These are phyloP conservation scores for Miichthys miiuy DNA, from an alignment of 2,797 vertebrate genomes.

Conservation along the genomic window DNA sequence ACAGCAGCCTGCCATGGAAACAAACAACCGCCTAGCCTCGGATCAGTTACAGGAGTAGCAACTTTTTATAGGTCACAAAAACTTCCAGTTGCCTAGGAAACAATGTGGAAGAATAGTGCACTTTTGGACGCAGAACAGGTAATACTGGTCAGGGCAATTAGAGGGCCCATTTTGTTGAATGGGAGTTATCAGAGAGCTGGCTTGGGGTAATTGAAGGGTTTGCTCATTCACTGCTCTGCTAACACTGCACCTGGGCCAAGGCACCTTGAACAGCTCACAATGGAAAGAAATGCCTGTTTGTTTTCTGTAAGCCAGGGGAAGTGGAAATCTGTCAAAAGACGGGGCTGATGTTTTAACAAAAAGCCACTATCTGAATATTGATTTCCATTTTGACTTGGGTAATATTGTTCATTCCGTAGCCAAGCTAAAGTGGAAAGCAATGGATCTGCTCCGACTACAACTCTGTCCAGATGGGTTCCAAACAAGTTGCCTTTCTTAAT, in stretches of 20 bases:
- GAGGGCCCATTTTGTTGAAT: constrained; percentile 77
- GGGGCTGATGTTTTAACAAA: constrained; percentile 35
- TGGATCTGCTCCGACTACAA: background rate
- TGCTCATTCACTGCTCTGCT: constrained; percentile 75
- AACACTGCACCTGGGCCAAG: constrained; percentile 73
- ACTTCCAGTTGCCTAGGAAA: constrained; percentile 85
- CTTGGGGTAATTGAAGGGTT: constrained; percentile 78
- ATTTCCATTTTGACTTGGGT: constrained; percentile 38
- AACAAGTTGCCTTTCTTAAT: background rate
- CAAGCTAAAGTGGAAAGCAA: constrained; percentile 23
- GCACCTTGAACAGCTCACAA: constrained; percentile 68
- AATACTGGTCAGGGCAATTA: constrained; percentile 81
- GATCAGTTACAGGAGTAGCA: constrained; percentile 81
- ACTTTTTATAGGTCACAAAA: constrained; percentile 87
- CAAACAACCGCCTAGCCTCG: constrained; percentile 70
- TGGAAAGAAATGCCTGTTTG: constrained; percentile 68
- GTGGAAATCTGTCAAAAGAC: constrained; percentile 40
- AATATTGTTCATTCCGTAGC: constrained; percentile 31
- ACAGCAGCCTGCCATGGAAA: constrained; percentile 76
- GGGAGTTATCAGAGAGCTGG: constrained; percentile 71
- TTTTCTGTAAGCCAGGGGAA: constrained; percentile 48
- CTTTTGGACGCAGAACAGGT: constrained; percentile 81
- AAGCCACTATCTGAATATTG: constrained; percentile 38
- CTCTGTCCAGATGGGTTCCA: background rate
- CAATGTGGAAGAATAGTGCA: constrained; percentile 74